Evolutionary conservation across 2,797 vertebrate species (phyloP).

Genomic region (Brotula barbata): DNA sequence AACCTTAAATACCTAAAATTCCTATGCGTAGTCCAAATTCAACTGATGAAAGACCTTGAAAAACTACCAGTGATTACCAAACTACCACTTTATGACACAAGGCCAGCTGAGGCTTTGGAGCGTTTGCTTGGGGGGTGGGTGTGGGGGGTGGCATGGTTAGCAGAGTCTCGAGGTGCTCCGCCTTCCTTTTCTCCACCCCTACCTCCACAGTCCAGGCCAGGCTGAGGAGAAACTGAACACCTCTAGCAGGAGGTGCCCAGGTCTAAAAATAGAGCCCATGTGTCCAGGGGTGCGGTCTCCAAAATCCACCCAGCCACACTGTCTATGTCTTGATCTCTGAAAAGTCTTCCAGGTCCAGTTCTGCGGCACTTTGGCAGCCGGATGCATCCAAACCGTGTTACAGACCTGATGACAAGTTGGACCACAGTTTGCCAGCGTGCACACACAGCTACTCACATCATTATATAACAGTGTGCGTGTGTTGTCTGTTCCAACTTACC

Average conservation of each 20-base stretch:
- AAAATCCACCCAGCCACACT: constrained; percentile 20
- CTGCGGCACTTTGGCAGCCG: not conserved
- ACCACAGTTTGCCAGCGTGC: not conserved
- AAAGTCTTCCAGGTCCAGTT: constrained; percentile 24
- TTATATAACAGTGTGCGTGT: not conserved
- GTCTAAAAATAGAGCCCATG: constrained; percentile 82
- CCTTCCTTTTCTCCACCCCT: constrained; percentile 11
- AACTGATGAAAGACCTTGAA: constrained; percentile 50
- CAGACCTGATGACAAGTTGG: constrained; percentile 21
- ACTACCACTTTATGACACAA: no score
- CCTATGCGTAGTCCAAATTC: constrained; percentile 67
- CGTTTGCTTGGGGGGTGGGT: not conserved
- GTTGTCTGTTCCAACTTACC: not conserved
- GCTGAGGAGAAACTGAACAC: constrained; percentile 75
- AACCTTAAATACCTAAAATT: not conserved
- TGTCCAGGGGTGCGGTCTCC: constrained; percentile 62
- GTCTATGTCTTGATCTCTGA: constrained; percentile 16
- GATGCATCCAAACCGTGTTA: not conserved
- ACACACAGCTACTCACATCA: not conserved
- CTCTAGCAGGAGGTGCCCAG: constrained; percentile 48
- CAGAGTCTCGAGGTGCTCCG: constrained; percentile 37
- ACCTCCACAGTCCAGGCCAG: not conserved
- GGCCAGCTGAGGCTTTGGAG: constrained; percentile 13
- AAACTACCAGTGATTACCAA: constrained; percentile 34
- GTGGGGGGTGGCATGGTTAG: constrained; percentile 1